Conservation (phyloP, 2,113 vertebrate genomes). For the Elachura formosa region DNA sequence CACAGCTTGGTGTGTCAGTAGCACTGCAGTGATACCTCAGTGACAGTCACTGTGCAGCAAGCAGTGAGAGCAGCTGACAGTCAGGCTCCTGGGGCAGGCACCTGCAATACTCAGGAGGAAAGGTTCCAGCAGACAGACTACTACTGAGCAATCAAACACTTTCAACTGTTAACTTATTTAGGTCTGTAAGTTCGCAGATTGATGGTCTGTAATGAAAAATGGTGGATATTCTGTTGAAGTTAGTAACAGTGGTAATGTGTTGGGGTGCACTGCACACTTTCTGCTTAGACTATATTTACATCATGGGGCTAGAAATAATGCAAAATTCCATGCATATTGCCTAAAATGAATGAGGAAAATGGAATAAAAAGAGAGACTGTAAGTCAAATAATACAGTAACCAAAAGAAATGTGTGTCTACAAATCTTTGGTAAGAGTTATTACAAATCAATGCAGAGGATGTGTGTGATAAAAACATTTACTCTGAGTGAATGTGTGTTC, state of each 20-base stretch:
- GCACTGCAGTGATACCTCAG: accelerated
- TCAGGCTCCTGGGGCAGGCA: not conserved
- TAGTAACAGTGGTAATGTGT: not conserved
- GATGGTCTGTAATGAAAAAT: not conserved
- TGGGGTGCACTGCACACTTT: not conserved
- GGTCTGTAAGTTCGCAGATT: not conserved
- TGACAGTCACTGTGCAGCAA: not conserved
- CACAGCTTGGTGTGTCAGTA: not conserved
- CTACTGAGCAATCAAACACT: not conserved
- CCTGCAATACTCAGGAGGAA: not conserved
- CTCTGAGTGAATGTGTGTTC: not conserved
- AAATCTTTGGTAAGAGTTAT: not conserved
- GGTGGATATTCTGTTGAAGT: not conserved
- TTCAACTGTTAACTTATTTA: not conserved
- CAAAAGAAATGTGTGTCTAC: not conserved
- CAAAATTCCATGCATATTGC: not conserved
- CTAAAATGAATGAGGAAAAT: not conserved
- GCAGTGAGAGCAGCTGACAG: accelerated
- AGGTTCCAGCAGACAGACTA: not conserved
- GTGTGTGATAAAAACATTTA: not conserved
- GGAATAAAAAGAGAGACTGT: not conserved
- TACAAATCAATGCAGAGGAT: not conserved
- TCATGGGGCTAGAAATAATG: not conserved
- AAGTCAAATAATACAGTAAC: not conserved
- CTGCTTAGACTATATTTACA: not conserved